These are phyloP conservation scores for Mizuhopecten yessoensis DNA, from an alignment of 1,140 invertebrate species.

Conservation along the genomic window DNA sequence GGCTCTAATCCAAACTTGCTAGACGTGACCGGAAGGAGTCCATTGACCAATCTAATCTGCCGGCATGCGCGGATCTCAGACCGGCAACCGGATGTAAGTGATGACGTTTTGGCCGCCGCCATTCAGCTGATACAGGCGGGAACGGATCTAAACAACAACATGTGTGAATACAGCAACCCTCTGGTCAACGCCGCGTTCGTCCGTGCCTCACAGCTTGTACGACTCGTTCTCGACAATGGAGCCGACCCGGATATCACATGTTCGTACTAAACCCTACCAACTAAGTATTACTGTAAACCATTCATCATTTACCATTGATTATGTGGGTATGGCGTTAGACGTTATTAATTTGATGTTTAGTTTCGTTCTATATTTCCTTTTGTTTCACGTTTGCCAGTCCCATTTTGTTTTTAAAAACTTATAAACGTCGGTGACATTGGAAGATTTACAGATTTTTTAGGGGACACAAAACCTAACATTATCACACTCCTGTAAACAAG, in stretches of 20 bases:
- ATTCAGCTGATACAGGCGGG: slow-evolving; percentile 63
- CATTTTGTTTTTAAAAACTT: no score
- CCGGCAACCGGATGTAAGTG: neutral
- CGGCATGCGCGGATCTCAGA: slow-evolving; percentile 45
- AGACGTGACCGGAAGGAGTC: slow-evolving; percentile 62
- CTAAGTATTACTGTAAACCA: no score
- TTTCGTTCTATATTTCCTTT: no score
- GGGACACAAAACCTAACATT: no score
- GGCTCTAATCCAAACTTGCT: slow-evolving; percentile 64
- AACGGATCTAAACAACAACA: slow-evolving; percentile 60
- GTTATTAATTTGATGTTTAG: no score
- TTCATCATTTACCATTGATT: no score
- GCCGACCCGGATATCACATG: slow-evolving; percentile 63
- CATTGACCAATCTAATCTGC: slow-evolving; percentile 64
- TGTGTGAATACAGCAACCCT: slow-evolving; percentile 66
- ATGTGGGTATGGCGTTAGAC: no score
- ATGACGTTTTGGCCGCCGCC: slow-evolving; percentile 60
- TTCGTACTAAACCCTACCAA: slow-evolving; percentile 48
- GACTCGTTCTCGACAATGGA: slow-evolving; percentile 64
- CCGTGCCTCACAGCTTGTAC: slow-evolving; percentile 49
- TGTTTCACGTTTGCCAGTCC: no score
- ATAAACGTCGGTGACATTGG: no score
- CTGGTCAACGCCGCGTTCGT: slow-evolving; percentile 57
- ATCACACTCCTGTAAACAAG: no score
- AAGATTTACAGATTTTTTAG: no score